phyloP scores from a whole-genome alignment of 2,888 invertebrate genomes.

The Drosophila setosimentum region DNA sequence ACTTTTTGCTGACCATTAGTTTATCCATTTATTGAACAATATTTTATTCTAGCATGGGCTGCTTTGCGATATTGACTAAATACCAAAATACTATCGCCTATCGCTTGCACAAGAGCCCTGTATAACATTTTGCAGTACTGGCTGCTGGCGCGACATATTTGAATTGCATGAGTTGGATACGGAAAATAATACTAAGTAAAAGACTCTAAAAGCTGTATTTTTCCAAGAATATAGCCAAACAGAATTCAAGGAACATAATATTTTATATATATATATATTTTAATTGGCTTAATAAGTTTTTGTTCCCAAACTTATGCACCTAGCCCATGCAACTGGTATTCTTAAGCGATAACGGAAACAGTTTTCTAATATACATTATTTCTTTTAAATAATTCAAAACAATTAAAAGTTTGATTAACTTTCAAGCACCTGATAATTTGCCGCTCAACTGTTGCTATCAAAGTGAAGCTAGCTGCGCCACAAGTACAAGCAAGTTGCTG shows the following conservation, averaged over 20 bases:
- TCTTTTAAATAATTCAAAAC: neutral
- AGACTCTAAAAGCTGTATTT: neutral
- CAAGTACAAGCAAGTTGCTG: neutral
- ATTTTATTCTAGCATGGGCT: conserved; percentile 42
- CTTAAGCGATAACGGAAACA: neutral
- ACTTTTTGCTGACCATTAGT: conserved; percentile 48
- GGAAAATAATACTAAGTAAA: neutral
- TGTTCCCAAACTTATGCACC: neutral
- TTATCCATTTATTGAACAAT: conserved; percentile 57
- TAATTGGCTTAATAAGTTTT: neutral
- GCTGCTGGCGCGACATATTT: neutral
- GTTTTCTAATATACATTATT: neutral
- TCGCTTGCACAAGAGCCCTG: conserved; percentile 10
- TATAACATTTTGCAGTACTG: neutral
- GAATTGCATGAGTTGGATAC: neutral
- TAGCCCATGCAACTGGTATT: neutral
- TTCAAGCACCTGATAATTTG: neutral
- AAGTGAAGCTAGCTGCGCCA: conserved; percentile 9
- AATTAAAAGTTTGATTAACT: neutral
- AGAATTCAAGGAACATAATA: neutral
- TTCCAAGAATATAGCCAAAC: neutral
- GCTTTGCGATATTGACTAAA: conserved; percentile 19
- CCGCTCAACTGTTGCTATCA: conserved; percentile 7
- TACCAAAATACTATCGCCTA: conserved; percentile 24
- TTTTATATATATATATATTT: neutral